Evolutionary conservation across 1,140 invertebrate species (phyloP), one percentile per base, ranked within the genome.

Genomic region (Vollenhovia emeryi): DNA sequence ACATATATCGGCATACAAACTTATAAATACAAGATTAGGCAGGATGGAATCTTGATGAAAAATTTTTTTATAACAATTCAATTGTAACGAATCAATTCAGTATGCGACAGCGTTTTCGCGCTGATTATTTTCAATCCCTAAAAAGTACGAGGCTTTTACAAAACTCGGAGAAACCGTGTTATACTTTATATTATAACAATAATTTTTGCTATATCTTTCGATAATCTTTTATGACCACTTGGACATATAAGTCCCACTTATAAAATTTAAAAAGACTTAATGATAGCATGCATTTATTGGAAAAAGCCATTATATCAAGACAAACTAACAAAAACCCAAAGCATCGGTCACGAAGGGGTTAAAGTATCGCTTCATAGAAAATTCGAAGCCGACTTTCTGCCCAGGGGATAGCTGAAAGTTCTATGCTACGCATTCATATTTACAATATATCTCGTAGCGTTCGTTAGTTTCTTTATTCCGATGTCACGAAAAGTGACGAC

Each of bases 401-500:
- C 24, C 24, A 62, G 27, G 3, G 30, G 27, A 45, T 68, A 62
- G 5, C 2, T 68, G 59, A 50, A 79, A 68, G 21, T 78, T 78
- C 75, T 78, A 48, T 24, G n/a, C 86, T 84, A 76, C 50, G 48
- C 71, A 76, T 57, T 84, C 33, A 59, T 75, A 88, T 87, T 87
- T 88, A 87, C 86, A 76, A 80, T 57, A 78, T n/a, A 36, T 68
- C 45, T 87, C 24, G 50, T 60, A 87, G 59, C 74, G 36, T 85
- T 76, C 27, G 30, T 74, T 76, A 84, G 21, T 52, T 45, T 57
- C 43, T 5, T 62, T 45, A 30, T 80, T n/a, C n/a, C 36, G 45
- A 40, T 15, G 21, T 78, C 18, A 7, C 11, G 33, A 5, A 57
- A 64, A 84, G 69, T 36, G 55, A 78, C 21, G 40, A 74, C 64